Conservation (phyloP, 2,113 vertebrate genomes). For the Dromiciops gliroides region DNA sequence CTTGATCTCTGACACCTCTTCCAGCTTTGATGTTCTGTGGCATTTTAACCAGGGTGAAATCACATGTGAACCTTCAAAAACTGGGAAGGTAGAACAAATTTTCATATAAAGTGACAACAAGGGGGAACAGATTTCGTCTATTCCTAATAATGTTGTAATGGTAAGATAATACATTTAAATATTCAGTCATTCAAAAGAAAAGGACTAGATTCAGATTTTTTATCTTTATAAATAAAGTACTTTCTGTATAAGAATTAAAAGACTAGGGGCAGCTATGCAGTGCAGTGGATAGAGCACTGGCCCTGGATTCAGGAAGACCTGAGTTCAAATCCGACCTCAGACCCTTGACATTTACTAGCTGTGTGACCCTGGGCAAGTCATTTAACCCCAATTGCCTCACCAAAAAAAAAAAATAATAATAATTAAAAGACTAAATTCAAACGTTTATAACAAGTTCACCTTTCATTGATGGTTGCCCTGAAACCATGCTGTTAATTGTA, state of each 20-base stretch:
- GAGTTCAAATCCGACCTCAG: too few relatives aligned
- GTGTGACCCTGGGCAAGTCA: too few relatives aligned
- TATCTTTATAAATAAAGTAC: neutral
- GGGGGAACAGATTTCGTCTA: neutral
- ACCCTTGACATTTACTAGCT: too few relatives aligned
- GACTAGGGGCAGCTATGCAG: too few relatives aligned
- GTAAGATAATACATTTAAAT: neutral
- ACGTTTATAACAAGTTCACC: neutral
- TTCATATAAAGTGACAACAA: neutral
- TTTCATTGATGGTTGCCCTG: neutral
- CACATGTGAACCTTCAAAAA: neutral
- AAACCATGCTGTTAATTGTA: neutral
- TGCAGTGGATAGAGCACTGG: too few relatives aligned
- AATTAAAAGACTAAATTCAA: neutral
- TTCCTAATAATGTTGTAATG: neutral
- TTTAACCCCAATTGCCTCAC: too few relatives aligned
- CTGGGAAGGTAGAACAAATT: neutral
- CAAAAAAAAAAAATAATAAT: too few relatives aligned
- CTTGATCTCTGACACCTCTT: neutral
- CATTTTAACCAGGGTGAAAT: neutral
- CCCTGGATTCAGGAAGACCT: too few relatives aligned
- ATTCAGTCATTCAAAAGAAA: neutral
- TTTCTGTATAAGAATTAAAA: neutral
- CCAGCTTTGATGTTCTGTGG: neutral
- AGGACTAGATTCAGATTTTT: neutral